phyloP scores from a whole-genome alignment of 2,888 invertebrate species.

The Agonopterix heracliana region DNA sequence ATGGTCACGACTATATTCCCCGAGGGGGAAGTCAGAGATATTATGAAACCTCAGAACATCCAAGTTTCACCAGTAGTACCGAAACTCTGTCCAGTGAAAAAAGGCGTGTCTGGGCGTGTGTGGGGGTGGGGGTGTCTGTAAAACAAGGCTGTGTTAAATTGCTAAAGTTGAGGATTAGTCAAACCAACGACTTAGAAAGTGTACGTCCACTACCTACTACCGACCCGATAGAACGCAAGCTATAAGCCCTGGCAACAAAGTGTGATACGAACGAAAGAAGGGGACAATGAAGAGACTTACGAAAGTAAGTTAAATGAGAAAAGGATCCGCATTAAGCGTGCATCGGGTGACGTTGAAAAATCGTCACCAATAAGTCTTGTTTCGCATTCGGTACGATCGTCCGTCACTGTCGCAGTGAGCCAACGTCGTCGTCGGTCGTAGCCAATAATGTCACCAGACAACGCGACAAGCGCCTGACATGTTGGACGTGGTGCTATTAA shows the following conservation, averaged over 20 bases:
- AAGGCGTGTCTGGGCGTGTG: no score
- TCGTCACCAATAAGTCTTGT: slow-evolving; percentile 63
- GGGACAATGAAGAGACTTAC: slow-evolving; percentile 20
- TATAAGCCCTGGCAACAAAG: background rate
- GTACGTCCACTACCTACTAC: no score
- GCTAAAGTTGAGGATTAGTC: no score
- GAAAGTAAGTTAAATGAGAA: slow-evolving; percentile 42
- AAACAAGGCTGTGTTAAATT: no score
- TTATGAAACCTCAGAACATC: no score
- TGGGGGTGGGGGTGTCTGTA: no score
- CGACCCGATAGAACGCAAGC: no score
- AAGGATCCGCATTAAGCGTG: slow-evolving; percentile 32
- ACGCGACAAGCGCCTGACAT: slow-evolving; percentile 12
- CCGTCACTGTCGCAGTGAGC: slow-evolving; percentile 54
- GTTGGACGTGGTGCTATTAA: slow-evolving; percentile 8
- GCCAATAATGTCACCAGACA: slow-evolving; percentile 42
- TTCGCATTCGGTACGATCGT: slow-evolving; percentile 54
- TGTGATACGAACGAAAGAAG: slow-evolving; percentile 2
- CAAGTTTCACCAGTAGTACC: no score
- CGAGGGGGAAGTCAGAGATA: no score
- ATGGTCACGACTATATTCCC: no score
- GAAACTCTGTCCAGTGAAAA: no score
- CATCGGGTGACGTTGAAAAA: slow-evolving; percentile 56
- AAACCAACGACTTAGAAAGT: no score
- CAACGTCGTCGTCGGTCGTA: slow-evolving; percentile 19